phyloP scores from a whole-genome alignment of 2,888 invertebrate genomes.

The Aspidiotus rigidus region DNA sequence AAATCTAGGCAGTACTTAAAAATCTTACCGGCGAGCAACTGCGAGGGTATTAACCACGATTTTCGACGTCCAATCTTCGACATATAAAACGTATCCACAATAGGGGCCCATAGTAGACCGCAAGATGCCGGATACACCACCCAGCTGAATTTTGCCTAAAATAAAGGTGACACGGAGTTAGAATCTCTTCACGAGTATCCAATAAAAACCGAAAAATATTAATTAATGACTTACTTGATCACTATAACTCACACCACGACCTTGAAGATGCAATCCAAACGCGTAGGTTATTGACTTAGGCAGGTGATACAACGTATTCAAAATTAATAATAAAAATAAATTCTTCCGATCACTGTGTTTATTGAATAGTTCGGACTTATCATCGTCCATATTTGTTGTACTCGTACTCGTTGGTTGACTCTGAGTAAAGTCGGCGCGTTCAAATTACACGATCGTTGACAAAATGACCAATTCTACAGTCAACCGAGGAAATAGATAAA shows the following conservation, averaged over 20 bases:
- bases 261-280: neutral
- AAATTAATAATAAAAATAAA: neutral
- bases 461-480: too few species aligned
- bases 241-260: neutral
- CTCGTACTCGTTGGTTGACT: too few species aligned
- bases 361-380: too few species aligned
- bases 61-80: conserved; percentile 81
- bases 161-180: conserved; percentile 37
- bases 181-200: neutral
- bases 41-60: conserved; percentile 88
- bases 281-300: neutral
- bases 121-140: conserved; percentile 84
- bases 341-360: neutral
- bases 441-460: too few species aligned
- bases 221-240: neutral
- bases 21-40: conserved; percentile 68
- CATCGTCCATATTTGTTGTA: too few species aligned
- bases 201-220: neutral
- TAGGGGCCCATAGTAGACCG: conserved; percentile 95
- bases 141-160: conserved; percentile 81
- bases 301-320: neutral
- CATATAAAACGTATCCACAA: conserved; percentile 87
- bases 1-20: too few species aligned
- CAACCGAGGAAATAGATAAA: too few species aligned
- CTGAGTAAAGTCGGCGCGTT: too few species aligned